Conservation (phyloP, 2,888 invertebrate genomes). For the Caenorhabditis sp. region DNA sequence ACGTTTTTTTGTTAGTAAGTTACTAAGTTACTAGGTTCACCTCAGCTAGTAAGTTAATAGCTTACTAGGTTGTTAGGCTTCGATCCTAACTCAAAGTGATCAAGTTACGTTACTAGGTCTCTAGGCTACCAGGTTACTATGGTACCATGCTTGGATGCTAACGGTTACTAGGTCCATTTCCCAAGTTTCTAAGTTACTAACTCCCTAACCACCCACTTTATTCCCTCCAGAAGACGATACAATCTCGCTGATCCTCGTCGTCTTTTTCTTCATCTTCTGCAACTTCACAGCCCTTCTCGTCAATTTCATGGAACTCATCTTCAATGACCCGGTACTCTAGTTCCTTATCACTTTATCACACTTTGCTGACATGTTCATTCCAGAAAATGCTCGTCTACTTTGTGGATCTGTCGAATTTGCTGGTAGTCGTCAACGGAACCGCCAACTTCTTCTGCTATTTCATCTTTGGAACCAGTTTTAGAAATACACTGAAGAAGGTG, state of each 20-base stretch:
- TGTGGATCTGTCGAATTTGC: constrained; percentile 81
- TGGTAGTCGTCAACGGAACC: constrained; percentile 82
- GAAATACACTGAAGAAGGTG: constrained; percentile 74
- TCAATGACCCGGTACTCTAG: constrained; percentile 76
- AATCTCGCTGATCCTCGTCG: constrained; percentile 80
- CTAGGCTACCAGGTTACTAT: too few species aligned
- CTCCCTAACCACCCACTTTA: not conserved
- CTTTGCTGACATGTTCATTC: constrained; percentile 4
- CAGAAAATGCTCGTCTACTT: constrained; percentile 79
- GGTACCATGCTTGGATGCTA: too few species aligned
- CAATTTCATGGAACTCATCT: constrained; percentile 81
- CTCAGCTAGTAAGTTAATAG: too few species aligned
- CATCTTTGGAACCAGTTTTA: constrained; percentile 79
- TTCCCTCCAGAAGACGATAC: constrained; percentile 78
- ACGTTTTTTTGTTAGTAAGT: too few species aligned
- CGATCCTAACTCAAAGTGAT: too few species aligned
- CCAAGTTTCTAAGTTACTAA: too few species aligned
- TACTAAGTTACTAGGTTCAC: too few species aligned
- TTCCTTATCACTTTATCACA: too few species aligned
- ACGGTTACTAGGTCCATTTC: too few species aligned
- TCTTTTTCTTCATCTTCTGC: constrained; percentile 82
- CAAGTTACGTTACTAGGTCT: too few species aligned
- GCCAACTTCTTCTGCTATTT: constrained; percentile 82
- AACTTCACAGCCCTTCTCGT: constrained; percentile 82
- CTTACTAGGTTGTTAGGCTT: too few species aligned